Base-by-base conservation (phyloP, 2,888 invertebrate genomes). In the Lithophane socia region DNA sequence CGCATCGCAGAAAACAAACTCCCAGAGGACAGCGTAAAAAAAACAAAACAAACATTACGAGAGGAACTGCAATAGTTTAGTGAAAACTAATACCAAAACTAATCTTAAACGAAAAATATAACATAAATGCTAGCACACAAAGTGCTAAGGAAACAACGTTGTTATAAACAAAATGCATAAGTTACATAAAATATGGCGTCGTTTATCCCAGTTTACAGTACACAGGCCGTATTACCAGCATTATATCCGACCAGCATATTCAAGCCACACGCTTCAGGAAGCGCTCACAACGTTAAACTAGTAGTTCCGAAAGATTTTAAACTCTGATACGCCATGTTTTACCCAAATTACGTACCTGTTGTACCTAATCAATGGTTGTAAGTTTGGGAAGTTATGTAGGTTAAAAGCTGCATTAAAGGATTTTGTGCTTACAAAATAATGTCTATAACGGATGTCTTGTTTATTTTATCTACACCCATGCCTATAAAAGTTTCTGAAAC, bases 281-380 rank as follows among this genome's bases (percentile, higher is more conserved):
- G 60, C 44, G 56, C 52, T 81, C 60, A 73, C 60, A 64, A 77
- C 66, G 60, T 67, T 60, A 81, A 77, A 83, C 77, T 76, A 77
- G 67, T 18, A 66, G 72, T 81, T 80, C 54, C 67, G 72, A 61
- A 80, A 83, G 85, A 83, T 85, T 81, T 71, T 77, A 81, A 85
- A 80, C 63, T 70, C 52, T 24, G 85, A 83, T 83, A 85, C n/a
- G 52, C 58, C 64, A 44, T 74, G 74, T 63, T 79, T 79, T 70
- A 70, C 61, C 58, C 44, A 77, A 67, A 64, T 70, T 67, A 73
- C 37, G 70, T 63, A 84, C 83, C 76, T 84, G 83, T 84, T 86
- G 76, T 79, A 54, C 65, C 44, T 56, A 52, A 76, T 66, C 75
- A 79, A 82, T 81, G 66, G 67, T 49, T 70, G n/a, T 68, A 52